Evolutionary conservation across 2,888 invertebrate species (phyloP).

Genomic region (Drosophila fulvimacula): DNA sequence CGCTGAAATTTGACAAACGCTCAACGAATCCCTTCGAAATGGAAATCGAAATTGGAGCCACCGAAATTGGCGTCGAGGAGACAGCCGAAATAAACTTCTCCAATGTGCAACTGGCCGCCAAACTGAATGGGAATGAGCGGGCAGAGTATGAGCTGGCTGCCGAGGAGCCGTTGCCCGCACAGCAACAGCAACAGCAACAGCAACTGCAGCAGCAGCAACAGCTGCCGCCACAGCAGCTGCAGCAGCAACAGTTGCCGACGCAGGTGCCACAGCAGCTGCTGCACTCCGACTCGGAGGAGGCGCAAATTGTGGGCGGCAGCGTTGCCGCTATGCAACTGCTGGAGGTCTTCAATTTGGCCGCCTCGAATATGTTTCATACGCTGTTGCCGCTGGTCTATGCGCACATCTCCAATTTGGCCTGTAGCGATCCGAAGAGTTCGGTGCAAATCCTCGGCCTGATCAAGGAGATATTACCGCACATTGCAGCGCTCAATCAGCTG

Average conservation of each 20-base stretch:
- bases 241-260: slow-evolving; percentile 28
- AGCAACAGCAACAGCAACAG: slow-evolving; percentile 28
- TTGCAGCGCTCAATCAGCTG: slow-evolving; percentile 92
- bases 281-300: slow-evolving; percentile 83
- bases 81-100: slow-evolving; percentile 82
- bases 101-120: slow-evolving; percentile 82
- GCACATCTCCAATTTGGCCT: slow-evolving; percentile 91
- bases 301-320: slow-evolving; percentile 41
- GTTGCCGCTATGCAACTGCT: slow-evolving; percentile 82
- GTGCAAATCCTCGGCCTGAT: slow-evolving; percentile 94
- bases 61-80: slow-evolving; percentile 84
- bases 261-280: slow-evolving; percentile 32
- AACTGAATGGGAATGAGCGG: slow-evolving; percentile 84
- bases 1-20: slow-evolving; percentile 84
- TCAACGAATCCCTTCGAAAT: slow-evolving; percentile 85
- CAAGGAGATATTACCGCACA: slow-evolving; percentile 94
- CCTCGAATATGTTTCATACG: slow-evolving; percentile 88
- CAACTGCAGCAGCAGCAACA: slow-evolving; percentile 36
- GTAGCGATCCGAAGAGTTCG: slow-evolving; percentile 93
- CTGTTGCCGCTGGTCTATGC: slow-evolving; percentile 94
- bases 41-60: slow-evolving; percentile 85
- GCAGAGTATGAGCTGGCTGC: slow-evolving; percentile 79
- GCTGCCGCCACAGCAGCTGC: slow-evolving; percentile 21
- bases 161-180: slow-evolving; percentile 52
- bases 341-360: slow-evolving; percentile 84